Evolutionary conservation across 2,113 vertebrate species (phyloP).

Genomic region (human): GRCh38 chr12:119593501-119594000

Average conservation of each 20-base stretch:
- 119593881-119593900: conserved; percentile 83
- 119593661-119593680: conserved; percentile 71
- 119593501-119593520: neutral
- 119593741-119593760: conserved; percentile 75
- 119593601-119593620: neutral
- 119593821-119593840: conserved; percentile 42
- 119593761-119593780: conserved; percentile 67
- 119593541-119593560: neutral
- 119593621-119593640: neutral
- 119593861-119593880: conserved; percentile 82
- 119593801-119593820: conserved; percentile 24
- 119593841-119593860: conserved; percentile 83
- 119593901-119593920: conserved; percentile 83
- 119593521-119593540: neutral
- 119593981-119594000: conserved; percentile 93
- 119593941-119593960: conserved; percentile 84
- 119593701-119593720: conserved; percentile 24
- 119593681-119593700: conserved; percentile 35
- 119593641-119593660: neutral
- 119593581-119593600: neutral
- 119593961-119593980: conserved; percentile 89
- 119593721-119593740: conserved; percentile 81
- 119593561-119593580: neutral
- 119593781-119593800: conserved; percentile 38
- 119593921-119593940: conserved; percentile 80